phyloP scores from a whole-genome alignment of 2,797 vertebrate genomes.

The Borostomias antarcticus region DNA sequence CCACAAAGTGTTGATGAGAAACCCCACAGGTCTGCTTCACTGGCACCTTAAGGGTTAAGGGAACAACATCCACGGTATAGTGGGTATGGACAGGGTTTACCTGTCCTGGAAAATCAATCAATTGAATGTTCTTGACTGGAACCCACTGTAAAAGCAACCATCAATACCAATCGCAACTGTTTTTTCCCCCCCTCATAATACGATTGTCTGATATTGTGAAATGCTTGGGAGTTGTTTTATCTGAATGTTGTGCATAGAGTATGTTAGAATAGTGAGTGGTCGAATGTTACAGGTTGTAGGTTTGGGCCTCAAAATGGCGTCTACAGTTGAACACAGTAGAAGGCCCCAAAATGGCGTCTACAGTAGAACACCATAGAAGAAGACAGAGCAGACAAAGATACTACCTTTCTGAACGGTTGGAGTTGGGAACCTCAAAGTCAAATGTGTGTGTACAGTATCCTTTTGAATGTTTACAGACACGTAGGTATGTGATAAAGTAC shows the following conservation, averaged over 20 bases:
- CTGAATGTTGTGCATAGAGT: slow-evolving; percentile 35
- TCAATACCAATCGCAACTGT: background rate
- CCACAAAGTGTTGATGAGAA: background rate
- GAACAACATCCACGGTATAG: background rate
- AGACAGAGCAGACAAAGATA: background rate
- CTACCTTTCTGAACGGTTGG: slow-evolving; percentile 3
- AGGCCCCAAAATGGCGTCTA: too few relatives aligned
- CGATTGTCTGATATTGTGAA: slow-evolving; percentile 39
- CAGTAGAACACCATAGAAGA: background rate
- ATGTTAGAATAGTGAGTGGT: slow-evolving; percentile 27
- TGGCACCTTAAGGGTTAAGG: slow-evolving; percentile 1
- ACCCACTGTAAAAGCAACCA: background rate
- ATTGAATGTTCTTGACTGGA: slow-evolving; percentile 3
- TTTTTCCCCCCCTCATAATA: slow-evolving; percentile 5
- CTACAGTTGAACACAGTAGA: background rate
- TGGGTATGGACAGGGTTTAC: slow-evolving; percentile 1
- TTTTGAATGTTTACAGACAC: background rate
- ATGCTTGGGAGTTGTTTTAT: slow-evolving; percentile 11
- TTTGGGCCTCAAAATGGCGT: too few relatives aligned
- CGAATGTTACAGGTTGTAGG: slow-evolving; percentile 1
- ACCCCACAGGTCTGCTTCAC: background rate
- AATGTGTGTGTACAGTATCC: background rate
- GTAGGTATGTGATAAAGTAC: background rate
- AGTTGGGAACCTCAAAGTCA: background rate
- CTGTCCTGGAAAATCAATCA: slow-evolving; percentile 5